Conservation (phyloP, 2,888 invertebrate genomes). For the Eupithecia vulgata region DNA sequence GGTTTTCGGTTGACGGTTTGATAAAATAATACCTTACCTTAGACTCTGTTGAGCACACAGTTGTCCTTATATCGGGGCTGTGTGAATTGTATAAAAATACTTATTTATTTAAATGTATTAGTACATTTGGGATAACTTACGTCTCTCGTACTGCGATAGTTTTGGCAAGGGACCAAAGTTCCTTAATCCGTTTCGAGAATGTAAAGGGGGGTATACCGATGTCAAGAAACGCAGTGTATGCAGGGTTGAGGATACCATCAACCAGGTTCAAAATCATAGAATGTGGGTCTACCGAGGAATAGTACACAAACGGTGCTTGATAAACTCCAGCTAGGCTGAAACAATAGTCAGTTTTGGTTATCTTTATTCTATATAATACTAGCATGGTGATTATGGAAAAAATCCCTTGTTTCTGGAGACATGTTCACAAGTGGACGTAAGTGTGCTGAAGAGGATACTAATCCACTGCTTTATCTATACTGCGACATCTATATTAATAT, state of each 20-base stretch:
- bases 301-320: conserved; percentile 59
- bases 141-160: conserved; percentile 27
- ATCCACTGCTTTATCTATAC: no score
- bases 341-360: neutral
- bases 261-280: conserved; percentile 56
- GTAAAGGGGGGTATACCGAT: conserved; percentile 53
- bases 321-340: conserved; percentile 58
- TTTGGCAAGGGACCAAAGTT: conserved; percentile 49
- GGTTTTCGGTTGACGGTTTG: neutral
- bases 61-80: neutral
- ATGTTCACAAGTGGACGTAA: neutral
- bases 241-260: conserved; percentile 61
- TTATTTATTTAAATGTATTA: neutral
- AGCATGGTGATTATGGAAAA: neutral
- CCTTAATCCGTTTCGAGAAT: conserved; percentile 56
- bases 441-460: neutral
- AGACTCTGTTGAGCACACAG: no score
- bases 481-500: no score
- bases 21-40: neutral
- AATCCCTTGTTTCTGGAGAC: neutral
- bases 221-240: conserved; percentile 51
- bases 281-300: conserved; percentile 58
- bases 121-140: conserved; percentile 41
- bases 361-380: neutral
- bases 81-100: neutral